A percentile compares a stretch with the other conserved stretches of the same genome.
Conservation (phyloP, 2,797 vertebrate genomes). For the Chromis chromis region DNA sequence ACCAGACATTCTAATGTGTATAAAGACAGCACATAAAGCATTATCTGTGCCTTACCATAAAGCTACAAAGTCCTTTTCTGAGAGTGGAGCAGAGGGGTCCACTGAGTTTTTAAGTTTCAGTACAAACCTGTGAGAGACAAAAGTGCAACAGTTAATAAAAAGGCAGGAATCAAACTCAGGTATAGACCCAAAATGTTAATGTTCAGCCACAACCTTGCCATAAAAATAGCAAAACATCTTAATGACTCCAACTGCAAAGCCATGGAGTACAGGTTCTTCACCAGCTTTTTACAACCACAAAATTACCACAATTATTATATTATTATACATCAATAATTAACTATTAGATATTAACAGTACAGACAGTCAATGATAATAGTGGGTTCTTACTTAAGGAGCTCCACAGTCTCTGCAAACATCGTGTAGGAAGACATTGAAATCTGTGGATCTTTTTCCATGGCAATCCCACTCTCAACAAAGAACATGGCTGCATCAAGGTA, state of each 20-base stretch:
- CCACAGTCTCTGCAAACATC: conserved; percentile 91
- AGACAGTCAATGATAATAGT: neutral
- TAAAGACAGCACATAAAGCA: neutral
- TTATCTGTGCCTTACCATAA: conserved; percentile 86
- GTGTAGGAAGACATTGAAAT: conserved; percentile 90
- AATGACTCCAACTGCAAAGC: too few species aligned
- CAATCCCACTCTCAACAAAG: conserved; percentile 92
- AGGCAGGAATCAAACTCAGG: neutral
- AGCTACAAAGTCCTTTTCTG: conserved; percentile 90
- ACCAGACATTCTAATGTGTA: too few species aligned
- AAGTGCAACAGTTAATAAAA: neutral
- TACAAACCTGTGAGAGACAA: conserved; percentile 83
- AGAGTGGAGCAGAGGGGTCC: conserved; percentile 80
- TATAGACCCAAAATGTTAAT: neutral
- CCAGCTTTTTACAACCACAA: neutral
- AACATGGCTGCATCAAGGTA: conserved; percentile 93
- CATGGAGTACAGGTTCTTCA: too few species aligned
- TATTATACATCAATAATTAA: too few species aligned
- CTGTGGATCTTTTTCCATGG: conserved; percentile 88
- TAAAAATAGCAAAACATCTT: neutral
- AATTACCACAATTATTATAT: neutral
- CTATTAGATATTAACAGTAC: neutral
- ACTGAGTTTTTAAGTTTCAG: conserved; percentile 89
- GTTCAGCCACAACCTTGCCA: neutral
- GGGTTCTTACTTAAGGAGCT: conserved; percentile 90